A percentile compares a stretch with the other conserved stretches of the same genome.
Evolutionary conservation across 2,113 vertebrate species (phyloP).

Genomic region (Paramisgurnus dabryanus): DNA sequence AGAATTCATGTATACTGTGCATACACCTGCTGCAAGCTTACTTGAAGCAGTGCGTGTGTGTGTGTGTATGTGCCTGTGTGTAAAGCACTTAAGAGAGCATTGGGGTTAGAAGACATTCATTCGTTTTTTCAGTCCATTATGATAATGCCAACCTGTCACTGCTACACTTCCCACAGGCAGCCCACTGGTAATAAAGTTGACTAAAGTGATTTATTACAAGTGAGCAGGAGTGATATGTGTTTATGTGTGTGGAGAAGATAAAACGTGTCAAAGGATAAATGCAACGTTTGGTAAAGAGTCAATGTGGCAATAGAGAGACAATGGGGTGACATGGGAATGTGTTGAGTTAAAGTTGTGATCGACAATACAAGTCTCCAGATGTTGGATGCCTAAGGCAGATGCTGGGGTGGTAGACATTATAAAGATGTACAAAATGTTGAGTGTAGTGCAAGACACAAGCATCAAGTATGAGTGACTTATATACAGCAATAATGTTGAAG

Average conservation of each 20-base stretch:
- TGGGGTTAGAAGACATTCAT: not conserved
- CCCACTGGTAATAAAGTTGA: not conserved
- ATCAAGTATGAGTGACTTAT: too few species aligned
- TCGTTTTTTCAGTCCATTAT: constrained; percentile 32
- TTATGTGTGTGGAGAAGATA: not conserved
- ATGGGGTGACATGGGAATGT: not conserved
- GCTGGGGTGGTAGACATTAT: too few species aligned
- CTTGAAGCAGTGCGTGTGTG: not conserved
- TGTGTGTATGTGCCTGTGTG: constrained; percentile 7
- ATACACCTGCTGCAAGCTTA: not conserved
- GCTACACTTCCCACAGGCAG: constrained; percentile 10
- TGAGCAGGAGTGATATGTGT: not conserved
- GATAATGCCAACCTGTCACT: constrained; percentile 26
- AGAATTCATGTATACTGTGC: not conserved
- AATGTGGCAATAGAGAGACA: not conserved
- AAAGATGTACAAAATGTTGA: too few species aligned
- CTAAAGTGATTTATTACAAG: constrained; percentile 25
- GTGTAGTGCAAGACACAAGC: too few species aligned
- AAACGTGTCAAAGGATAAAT: constrained; percentile 8
- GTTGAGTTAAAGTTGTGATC: not conserved
- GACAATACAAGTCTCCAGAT: too few species aligned
- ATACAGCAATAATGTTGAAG: too few species aligned
- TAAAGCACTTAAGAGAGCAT: not conserved
- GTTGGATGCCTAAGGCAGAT: too few species aligned
- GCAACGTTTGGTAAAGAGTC: not conserved